These are phyloP conservation scores for Drosophila bocqueti DNA, from an alignment of 1,140 invertebrate species.

Conservation along the genomic window DNA sequence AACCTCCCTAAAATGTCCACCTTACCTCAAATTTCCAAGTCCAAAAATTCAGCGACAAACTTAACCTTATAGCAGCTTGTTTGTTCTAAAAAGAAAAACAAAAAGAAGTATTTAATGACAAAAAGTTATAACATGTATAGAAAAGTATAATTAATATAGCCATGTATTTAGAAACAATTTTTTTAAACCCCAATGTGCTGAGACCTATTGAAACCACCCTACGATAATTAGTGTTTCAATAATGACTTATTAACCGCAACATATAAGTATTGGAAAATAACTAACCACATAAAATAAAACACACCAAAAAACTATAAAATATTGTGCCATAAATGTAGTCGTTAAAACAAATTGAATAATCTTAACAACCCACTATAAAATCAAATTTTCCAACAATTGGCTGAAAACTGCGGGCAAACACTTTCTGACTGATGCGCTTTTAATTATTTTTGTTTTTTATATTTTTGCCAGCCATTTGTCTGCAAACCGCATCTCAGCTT, in stretches of 20 bases:
- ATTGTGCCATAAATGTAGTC: neutral
- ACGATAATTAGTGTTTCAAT: neutral
- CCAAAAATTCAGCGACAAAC: too few species aligned
- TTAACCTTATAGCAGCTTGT: too few species aligned
- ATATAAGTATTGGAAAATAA: neutral
- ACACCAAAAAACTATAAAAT: neutral
- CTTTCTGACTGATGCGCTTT: constrained; percentile 51
- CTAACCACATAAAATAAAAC: neutral
- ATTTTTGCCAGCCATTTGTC: constrained; percentile 39
- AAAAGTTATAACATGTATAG: too few species aligned
- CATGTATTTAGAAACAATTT: neutral
- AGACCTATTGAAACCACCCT: neutral
- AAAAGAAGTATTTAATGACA: too few species aligned
- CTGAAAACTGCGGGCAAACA: constrained; percentile 28
- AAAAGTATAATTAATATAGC: too few species aligned
- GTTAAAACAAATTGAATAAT: neutral
- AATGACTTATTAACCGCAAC: neutral
- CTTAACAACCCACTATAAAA: constrained; percentile 1
- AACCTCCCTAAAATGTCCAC: too few species aligned
- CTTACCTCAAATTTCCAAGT: too few species aligned
- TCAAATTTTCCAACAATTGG: constrained; percentile 19
- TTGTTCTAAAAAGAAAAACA: too few species aligned
- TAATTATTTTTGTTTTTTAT: constrained; percentile 26
- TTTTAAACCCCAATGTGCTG: too few species aligned
- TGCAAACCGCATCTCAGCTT: constrained; percentile 41